These are phyloP conservation scores for Plectrocnemia conspersa DNA, from an alignment of 1,140 invertebrate species.

Conservation along the genomic window DNA sequence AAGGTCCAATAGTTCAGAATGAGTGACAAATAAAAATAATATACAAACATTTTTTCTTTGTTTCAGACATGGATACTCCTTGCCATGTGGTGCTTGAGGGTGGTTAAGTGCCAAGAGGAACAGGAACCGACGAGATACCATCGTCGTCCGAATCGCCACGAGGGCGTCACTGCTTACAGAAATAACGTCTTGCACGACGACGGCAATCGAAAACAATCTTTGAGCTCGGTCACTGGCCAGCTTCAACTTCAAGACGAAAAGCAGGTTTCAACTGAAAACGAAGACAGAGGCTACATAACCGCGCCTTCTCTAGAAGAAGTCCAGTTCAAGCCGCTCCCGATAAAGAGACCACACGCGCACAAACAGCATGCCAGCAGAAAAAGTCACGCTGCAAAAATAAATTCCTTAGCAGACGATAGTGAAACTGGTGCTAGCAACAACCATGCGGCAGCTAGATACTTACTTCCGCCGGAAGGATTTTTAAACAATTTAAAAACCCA, in stretches of 20 bases:
- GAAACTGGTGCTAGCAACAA: constrained; percentile 47
- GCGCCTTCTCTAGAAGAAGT: constrained; percentile 33
- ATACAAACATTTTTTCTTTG: constrained; percentile 31
- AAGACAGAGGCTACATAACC: constrained; percentile 40
- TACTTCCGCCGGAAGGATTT: constrained; percentile 48
- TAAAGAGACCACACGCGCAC: neutral
- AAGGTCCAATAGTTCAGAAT: no score
- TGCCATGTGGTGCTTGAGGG: constrained; percentile 38
- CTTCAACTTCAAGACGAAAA: constrained; percentile 41
- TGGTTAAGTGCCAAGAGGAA: constrained; percentile 44
- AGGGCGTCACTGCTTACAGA: constrained; percentile 40
- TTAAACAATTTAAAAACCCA: constrained; percentile 47
- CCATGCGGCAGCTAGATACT: constrained; percentile 47
- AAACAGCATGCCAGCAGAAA: constrained; percentile 5
- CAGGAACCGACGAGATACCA: constrained; percentile 42
- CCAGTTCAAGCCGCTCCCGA: neutral
- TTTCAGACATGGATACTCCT: constrained; percentile 51
- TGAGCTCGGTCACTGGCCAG: constrained; percentile 40
- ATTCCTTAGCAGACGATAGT: constrained; percentile 38
- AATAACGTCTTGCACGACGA: constrained; percentile 42
- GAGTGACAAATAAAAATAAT: no score
- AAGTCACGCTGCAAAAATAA: constrained; percentile 1
- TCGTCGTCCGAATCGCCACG: constrained; percentile 38
- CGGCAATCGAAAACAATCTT: constrained; percentile 37
- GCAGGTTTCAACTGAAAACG: constrained; percentile 24